phyloP scores from a whole-genome alignment of 1,140 invertebrate genomes.

The Drosophila pachea region DNA sequence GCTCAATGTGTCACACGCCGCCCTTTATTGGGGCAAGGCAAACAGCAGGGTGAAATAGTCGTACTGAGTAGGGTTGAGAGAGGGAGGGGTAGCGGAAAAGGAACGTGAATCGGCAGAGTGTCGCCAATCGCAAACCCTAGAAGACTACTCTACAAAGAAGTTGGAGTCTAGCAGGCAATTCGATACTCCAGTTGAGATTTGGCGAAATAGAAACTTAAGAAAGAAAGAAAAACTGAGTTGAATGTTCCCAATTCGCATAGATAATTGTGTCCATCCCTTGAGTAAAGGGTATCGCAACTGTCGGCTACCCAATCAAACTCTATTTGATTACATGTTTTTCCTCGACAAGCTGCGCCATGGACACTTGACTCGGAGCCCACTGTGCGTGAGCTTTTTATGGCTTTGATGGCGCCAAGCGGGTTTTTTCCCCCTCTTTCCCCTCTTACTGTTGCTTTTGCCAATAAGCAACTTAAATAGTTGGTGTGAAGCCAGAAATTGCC shows the following conservation, averaged over 20 bases:
- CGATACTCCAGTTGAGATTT: neutral
- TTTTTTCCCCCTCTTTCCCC: constrained; percentile 8
- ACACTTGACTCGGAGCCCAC: constrained; percentile 12
- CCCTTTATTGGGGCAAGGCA: constrained; percentile 25
- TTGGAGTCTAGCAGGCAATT: neutral
- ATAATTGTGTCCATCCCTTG: no score
- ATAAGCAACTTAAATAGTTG: constrained; percentile 46
- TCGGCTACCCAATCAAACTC: neutral
- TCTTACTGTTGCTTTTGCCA: neutral
- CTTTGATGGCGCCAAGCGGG: constrained; percentile 67
- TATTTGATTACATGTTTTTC: constrained; percentile 19
- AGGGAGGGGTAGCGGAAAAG: constrained; percentile 1
- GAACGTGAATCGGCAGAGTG: constrained; percentile 29
- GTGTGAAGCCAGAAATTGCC: constrained; percentile 43
- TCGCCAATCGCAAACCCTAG: constrained; percentile 24
- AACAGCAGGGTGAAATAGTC: neutral
- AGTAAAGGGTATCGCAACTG: neutral
- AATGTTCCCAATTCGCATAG: no score
- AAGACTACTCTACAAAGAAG: neutral
- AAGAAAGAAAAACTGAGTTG: no score
- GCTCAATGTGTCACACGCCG: constrained; percentile 56
- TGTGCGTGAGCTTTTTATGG: constrained; percentile 59
- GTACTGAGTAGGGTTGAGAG: no score
- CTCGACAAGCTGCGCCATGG: constrained; percentile 31
- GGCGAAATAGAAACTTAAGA: no score